Conservation (phyloP, 2,113 vertebrate genomes). For the Oreochromis niloticus region DNA sequence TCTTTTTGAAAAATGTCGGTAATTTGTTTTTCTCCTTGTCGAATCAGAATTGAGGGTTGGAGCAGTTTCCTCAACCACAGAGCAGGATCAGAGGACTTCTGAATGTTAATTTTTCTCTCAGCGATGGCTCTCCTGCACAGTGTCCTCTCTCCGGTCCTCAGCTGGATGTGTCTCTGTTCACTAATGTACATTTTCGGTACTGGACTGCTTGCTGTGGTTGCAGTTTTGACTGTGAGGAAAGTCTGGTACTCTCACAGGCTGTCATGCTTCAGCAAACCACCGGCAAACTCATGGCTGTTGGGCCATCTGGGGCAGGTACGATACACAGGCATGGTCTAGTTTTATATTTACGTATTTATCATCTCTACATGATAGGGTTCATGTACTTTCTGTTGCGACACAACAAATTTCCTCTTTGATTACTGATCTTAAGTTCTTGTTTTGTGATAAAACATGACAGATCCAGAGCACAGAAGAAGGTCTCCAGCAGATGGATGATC, state of each 20-base stretch:
- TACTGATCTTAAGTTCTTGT: background rate
- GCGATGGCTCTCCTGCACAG: conserved; percentile 29
- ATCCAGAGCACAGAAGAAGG: background rate
- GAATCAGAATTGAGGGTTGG: background rate
- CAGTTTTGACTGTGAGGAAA: conserved; percentile 28
- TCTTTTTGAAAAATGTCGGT: background rate
- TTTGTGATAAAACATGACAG: background rate
- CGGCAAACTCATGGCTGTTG: background rate
- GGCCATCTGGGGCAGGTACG: background rate
- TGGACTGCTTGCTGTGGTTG: conserved; percentile 2
- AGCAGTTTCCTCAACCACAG: background rate
- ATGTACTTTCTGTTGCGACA: background rate
- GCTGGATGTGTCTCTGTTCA: background rate
- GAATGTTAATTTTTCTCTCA: background rate
- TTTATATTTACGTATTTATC: rapidly evolving
- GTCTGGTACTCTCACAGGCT: conserved; percentile 57
- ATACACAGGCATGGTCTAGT: background rate
- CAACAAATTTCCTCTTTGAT: rapidly evolving
- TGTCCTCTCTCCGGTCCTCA: background rate
- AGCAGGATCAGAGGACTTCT: background rate
- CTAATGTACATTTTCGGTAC: background rate
- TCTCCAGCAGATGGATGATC: background rate
- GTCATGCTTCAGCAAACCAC: conserved; percentile 61
- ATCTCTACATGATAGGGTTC: background rate
- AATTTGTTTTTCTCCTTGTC: background rate